These are phyloP conservation scores for Catocala fraxini DNA, from an alignment of 2,888 invertebrate genomes.

Conservation along the genomic window DNA sequence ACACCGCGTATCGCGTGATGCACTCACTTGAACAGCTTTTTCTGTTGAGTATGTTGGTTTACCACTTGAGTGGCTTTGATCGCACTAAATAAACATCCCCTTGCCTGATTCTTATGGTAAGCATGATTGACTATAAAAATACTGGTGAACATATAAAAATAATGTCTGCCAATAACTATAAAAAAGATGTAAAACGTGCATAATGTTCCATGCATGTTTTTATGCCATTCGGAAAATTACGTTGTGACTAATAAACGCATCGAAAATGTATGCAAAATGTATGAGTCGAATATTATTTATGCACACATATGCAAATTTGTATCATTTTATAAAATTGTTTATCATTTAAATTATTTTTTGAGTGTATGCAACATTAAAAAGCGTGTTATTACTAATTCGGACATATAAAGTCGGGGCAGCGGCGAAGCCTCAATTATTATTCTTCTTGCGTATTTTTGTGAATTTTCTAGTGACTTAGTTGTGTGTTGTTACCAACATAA, in stretches of 20 bases:
- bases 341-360: too few species aligned
- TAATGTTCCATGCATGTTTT: conserved; percentile 11
- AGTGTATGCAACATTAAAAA: too few species aligned
- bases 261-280: background rate
- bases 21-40: conserved; percentile 36
- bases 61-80: conserved; percentile 39
- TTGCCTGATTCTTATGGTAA: conserved; percentile 24
- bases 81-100: conserved; percentile 31
- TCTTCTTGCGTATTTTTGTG: too few species aligned
- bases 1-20: conserved; percentile 22
- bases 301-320: too few species aligned
- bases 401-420: too few species aligned
- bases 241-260: conserved; percentile 2
- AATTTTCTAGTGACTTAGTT: too few species aligned
- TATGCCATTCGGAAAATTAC: conserved; percentile 8
- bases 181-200: conserved; percentile 17
- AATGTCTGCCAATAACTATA: conserved; percentile 13
- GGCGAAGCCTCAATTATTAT: too few species aligned
- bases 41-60: conserved; percentile 41
- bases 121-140: conserved; percentile 34
- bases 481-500: too few species aligned
- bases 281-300: too few species aligned
- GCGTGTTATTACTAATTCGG: too few species aligned
- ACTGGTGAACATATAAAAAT: conserved; percentile 19
- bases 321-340: too few species aligned